Conservation (phyloP, 2,797 vertebrate genomes). For the Protonibea diacanthus region DNA sequence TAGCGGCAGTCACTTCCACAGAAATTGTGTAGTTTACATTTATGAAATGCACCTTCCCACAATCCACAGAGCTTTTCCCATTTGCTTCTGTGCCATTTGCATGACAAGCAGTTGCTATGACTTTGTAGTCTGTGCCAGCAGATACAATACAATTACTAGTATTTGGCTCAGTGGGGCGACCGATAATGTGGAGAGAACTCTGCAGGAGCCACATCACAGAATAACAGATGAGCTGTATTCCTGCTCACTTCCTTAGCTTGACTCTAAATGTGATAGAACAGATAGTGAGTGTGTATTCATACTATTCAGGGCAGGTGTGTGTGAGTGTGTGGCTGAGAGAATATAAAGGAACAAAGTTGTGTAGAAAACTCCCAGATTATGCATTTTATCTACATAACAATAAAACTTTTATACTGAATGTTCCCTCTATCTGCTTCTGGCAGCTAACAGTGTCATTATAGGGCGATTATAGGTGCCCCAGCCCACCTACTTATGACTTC, state of each 20-base stretch:
- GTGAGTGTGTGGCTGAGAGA: neutral
- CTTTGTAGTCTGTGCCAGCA: constrained; percentile 64
- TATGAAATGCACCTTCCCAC: constrained; percentile 28
- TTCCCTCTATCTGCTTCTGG: neutral
- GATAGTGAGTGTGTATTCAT: constrained; percentile 27
- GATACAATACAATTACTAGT: constrained; percentile 50
- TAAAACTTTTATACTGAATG: neutral
- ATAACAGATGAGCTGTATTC: constrained; percentile 55
- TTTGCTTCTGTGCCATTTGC: constrained; percentile 43
- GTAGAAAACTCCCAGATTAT: neutral
- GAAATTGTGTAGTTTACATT: constrained; percentile 45
- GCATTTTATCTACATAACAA: neutral
- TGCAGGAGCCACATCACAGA: constrained; percentile 56
- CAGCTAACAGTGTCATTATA: neutral
- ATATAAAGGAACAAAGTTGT: neutral
- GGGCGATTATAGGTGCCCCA: neutral
- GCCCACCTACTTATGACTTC: neutral
- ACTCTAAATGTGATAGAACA: constrained; percentile 36
- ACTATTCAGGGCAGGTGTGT: constrained; percentile 12
- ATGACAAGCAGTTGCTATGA: constrained; percentile 50
- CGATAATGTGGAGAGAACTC: constrained; percentile 52
- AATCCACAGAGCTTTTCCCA: constrained; percentile 29
- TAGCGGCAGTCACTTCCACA: constrained; percentile 20
- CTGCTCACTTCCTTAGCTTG: constrained; percentile 26
- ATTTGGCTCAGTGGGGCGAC: constrained; percentile 56